Conservation (phyloP, 2,797 vertebrate species). For the Pantherophis alleghaniensis region DNA sequence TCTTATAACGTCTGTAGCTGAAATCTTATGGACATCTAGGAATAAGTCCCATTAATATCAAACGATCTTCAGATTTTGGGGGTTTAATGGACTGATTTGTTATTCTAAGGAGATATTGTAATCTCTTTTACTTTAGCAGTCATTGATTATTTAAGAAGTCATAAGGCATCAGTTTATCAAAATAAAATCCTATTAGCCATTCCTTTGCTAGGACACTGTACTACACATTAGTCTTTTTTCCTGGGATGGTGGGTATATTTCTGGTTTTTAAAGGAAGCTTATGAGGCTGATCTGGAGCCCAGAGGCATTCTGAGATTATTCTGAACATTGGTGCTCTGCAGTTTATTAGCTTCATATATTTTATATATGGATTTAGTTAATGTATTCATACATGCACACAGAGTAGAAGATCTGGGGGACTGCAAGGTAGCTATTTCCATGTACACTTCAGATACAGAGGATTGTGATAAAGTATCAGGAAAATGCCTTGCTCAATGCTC, state of each 20-base stretch:
- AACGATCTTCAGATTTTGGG: background rate
- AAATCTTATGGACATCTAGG: background rate
- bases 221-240: background rate
- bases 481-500: slow-evolving; percentile 3
- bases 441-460: background rate
- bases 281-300: background rate
- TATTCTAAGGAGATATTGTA: background rate
- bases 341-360: background rate
- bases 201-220: background rate
- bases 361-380: background rate
- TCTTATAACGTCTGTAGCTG: background rate
- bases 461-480: background rate
- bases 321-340: background rate
- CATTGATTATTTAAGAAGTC: background rate
- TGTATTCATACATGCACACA: background rate
- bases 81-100: background rate
- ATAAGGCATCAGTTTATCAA: background rate
- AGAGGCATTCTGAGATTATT: background rate
- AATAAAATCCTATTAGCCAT: background rate
- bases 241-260: background rate
- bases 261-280: background rate
- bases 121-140: background rate
- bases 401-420: background rate
- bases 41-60: background rate
- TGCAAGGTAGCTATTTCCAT: background rate